Evolutionary conservation across 2,888 invertebrate genomes (phyloP), one percentile per base, ranked within the genome.

Genomic region (Lycia hirtaria): DNA sequence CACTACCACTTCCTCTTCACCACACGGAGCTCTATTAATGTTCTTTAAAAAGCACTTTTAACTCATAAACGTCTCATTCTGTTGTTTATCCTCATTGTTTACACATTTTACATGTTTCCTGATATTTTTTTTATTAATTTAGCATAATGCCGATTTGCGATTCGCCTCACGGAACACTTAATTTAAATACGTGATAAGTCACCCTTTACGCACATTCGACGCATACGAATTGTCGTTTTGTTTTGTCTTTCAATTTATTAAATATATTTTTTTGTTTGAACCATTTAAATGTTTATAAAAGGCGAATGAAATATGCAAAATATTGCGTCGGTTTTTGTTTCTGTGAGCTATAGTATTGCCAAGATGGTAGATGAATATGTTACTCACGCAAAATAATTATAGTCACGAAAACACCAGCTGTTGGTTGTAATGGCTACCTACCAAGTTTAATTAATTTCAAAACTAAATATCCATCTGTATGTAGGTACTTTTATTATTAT

Each of bases 121-220:
- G 60, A 33, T 56, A 30, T 1, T 58, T 62, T 65, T 57, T 61
- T 50, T 47, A 49, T n/a, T 7, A 61, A 55, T 63, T 63, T 66
- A 51, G 62, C 7, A 56, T 54, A 64, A 67, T 55, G 56, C 61
- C 67, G 65, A 59, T 62, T 72, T 67, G 66, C 62, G 64, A 80
- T 78, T 69, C 73, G 53, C 67, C 62, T 65, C 72, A 78, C 76
- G 75, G 48, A 63, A 64, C 67, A 65, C 65, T 76, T 75, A 77
- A 76, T 75, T 74, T 73, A 72, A 72, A 74, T 72, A 60, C 68
- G 69, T 73, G 67, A 73, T 75, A 72, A 69, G 70, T 67, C 65
- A 59, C 61, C 51, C 48, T 37, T 26, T 49, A 24, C 14, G 60
- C 52, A 72, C 73, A 69, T 66, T 33, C 38, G 38, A 37, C 62